Evolutionary conservation across 2,888 invertebrate genomes (phyloP).

Genomic region (Meganola albula): DNA sequence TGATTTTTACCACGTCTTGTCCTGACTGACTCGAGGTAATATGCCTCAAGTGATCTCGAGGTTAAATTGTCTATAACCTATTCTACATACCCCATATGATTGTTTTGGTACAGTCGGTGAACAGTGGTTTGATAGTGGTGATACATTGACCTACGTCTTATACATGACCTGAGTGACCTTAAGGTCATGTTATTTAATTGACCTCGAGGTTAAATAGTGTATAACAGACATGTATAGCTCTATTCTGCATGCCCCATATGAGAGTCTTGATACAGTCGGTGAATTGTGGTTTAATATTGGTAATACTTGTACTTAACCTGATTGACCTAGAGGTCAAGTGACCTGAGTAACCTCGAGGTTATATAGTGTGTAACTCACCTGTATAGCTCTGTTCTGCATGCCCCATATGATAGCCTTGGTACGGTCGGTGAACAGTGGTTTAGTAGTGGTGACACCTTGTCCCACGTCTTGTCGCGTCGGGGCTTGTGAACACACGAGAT

Average conservation of each 20-base stretch:
- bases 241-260: constrained; percentile 99
- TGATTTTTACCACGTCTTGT: too few relatives aligned
- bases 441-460: constrained; percentile 36
- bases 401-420: constrained; percentile 99
- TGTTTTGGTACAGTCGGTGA: constrained; percentile 90
- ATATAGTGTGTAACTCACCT: constrained; percentile 55
- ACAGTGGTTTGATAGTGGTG: constrained; percentile 76
- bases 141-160: constrained; percentile 48
- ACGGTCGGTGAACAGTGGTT: constrained; percentile 85
- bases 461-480: constrained; percentile 56
- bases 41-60: too few relatives aligned
- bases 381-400: constrained; percentile 98
- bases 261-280: constrained; percentile 92
- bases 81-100: constrained; percentile 99
- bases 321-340: too few relatives aligned
- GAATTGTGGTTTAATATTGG: too few relatives aligned
- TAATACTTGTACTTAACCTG: too few relatives aligned
- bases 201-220: too few relatives aligned
- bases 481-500: constrained; percentile 61
- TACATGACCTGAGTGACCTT: too few relatives aligned
- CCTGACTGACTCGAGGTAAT: too few relatives aligned
- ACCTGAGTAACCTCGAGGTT: too few relatives aligned
- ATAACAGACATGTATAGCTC: constrained; percentile 91
- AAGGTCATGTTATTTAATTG: too few relatives aligned
- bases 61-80: constrained; percentile 58